Percentiles rank a stretch among this genome's conserved stretches.
These are phyloP conservation scores for Cybosia mesomella DNA, from an alignment of 2,888 invertebrate genomes.

Conservation along the genomic window DNA sequence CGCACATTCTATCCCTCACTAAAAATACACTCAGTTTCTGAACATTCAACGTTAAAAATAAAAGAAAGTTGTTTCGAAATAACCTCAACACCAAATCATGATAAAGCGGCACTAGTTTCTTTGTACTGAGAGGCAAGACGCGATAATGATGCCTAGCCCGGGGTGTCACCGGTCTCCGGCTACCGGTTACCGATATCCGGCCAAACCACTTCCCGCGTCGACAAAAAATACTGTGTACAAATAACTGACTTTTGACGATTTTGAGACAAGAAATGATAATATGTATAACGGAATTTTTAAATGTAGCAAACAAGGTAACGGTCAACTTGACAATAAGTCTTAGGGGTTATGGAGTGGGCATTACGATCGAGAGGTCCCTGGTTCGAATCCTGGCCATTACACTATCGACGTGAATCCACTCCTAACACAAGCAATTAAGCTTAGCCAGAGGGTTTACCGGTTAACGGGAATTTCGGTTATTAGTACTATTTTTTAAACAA, in stretches of 20 bases:
- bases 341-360: no score
- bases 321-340: no score
- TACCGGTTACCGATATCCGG: conserved; percentile 7
- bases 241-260: background rate
- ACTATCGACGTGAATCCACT: no score
- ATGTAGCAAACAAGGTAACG: background rate
- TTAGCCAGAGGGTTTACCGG: no score
- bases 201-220: background rate
- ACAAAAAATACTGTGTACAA: background rate
- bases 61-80: background rate
- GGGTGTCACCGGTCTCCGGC: conserved; percentile 5
- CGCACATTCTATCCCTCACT: no score
- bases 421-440: no score
- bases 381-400: no score
- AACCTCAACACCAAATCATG: background rate
- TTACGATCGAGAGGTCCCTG: no score
- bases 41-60: no score
- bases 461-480: no score
- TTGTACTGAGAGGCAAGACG: background rate
- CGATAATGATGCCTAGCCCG: background rate
- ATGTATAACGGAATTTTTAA: background rate
- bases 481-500: no score
- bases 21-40: no score
- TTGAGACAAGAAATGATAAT: background rate
- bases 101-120: background rate